Conservation (phyloP, 2,113 vertebrate genomes). For the Rynchops niger region DNA sequence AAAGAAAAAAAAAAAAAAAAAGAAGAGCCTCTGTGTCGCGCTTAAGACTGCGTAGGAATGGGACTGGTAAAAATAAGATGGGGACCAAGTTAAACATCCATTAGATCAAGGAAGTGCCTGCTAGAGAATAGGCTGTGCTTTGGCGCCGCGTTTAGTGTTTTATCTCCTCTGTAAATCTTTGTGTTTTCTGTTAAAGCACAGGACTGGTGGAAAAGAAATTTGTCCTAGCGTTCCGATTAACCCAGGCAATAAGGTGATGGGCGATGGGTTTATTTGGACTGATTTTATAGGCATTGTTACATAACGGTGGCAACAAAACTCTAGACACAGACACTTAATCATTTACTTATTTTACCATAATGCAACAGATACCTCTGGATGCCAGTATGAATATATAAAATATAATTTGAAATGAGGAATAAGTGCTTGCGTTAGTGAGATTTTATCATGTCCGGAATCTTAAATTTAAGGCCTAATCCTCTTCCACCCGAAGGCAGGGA, state of each 20-base stretch:
- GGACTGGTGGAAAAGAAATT: background rate
- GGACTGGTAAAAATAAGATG: background rate
- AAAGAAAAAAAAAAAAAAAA: background rate
- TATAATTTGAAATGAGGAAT: background rate
- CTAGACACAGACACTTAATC: background rate
- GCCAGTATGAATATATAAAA: background rate
- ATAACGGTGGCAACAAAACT: background rate
- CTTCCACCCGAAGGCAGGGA: background rate
- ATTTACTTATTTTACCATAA: background rate
- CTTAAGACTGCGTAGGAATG: background rate
- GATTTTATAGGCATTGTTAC: background rate
- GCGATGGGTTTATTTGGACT: background rate
- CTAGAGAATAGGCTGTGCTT: background rate
- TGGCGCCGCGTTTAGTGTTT: background rate
- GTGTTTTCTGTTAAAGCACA: background rate
- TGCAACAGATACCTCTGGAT: background rate
- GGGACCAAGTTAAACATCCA: background rate
- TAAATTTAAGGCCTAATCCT: background rate
- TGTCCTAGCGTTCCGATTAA: background rate
- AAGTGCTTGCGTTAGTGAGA: background rate
- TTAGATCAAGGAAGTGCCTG: background rate
- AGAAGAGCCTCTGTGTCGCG: background rate
- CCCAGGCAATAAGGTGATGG: background rate
- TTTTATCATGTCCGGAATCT: background rate
- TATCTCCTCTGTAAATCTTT: background rate